A percentile compares a stretch with the other conserved stretches of the same genome.
Evolutionary conservation across 2,888 invertebrate genomes (phyloP).

Genomic region (Venusia cambrica): DNA sequence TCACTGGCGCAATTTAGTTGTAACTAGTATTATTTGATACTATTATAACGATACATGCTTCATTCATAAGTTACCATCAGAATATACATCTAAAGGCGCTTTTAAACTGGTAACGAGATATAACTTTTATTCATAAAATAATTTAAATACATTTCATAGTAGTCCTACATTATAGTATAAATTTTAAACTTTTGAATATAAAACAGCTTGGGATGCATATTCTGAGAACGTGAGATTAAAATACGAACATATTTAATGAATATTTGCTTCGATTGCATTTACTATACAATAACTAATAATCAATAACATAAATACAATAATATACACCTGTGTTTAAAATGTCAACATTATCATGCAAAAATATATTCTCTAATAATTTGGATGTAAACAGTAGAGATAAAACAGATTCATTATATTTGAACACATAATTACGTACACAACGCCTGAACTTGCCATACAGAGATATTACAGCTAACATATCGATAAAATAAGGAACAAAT

Average conservation of each 20-base stretch:
- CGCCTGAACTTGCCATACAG: conserved; percentile 46
- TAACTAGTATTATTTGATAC: conserved; percentile 9
- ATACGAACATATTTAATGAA: conserved; percentile 23
- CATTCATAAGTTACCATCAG: conserved; percentile 12
- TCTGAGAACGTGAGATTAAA: conserved; percentile 16
- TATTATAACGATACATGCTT: conserved; percentile 17
- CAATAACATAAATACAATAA: conserved; percentile 26
- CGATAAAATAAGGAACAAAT: conserved; percentile 24
- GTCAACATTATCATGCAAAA: conserved; percentile 44
- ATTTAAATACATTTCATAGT: conserved; percentile 1
- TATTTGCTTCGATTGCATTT: conserved; percentile 17
- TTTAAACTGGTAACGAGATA: conserved; percentile 15
- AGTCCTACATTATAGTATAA: conserved; percentile 3
- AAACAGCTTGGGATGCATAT: conserved; percentile 9
- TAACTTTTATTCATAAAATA: conserved; percentile 9
- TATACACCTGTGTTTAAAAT: conserved; percentile 50
- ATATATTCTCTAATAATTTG: conserved; percentile 44
- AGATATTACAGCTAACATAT: conserved; percentile 19
- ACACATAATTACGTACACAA: conserved; percentile 60
- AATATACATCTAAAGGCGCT: conserved; percentile 12
- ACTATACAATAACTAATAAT: conserved; percentile 23
- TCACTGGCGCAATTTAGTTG: conserved; percentile 10
- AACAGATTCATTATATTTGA: conserved; percentile 55
- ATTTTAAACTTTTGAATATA: conserved; percentile 9
- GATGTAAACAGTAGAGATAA: conserved; percentile 53